Evolutionary conservation across 2,888 invertebrate species (phyloP), one percentile per base, ranked within the genome.

Genomic region (Stenodera caucasica): DNA sequence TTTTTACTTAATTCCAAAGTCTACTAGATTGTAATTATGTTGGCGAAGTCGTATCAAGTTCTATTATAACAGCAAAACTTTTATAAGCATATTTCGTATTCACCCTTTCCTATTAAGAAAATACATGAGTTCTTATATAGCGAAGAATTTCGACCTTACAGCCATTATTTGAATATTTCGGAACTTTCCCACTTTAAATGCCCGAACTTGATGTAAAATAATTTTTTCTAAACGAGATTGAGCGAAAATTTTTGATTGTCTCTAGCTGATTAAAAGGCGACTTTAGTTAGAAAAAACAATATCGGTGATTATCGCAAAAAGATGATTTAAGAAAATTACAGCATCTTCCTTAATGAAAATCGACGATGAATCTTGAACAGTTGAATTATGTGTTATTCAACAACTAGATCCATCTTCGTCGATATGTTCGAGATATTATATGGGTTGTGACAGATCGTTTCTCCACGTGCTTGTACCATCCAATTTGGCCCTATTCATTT

Each of bases 301-400:
- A n/a, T n/a, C n/a, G n/a, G n/a, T n/a, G n/a, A n/a, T n/a, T n/a
- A n/a, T n/a, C n/a, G n/a, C n/a, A n/a, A n/a, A n/a, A n/a, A n/a
- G n/a, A n/a, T n/a, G n/a, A n/a, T n/a, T n/a, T n/a, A n/a, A n/a
- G n/a, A n/a, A n/a, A n/a, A n/a, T n/a, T n/a, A n/a, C n/a, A n/a
- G n/a, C n/a, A n/a, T n/a, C n/a, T n/a, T n/a, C n/a, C n/a, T n/a
- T n/a, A n/a, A n/a, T n/a, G n/a, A n/a, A n/a, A n/a, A n/a, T n/a
- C n/a, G n/a, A n/a, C n/a, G n/a, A n/a, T n/a, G n/a, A n/a, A n/a
- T n/a, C n/a, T 63, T 67, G 63, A 69, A 69, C 64, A 65, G 57
- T 55, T 60, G 61, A 56, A n/a, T n/a, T n/a, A 69, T 69, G 63
- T 65, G 66, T 66, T 67, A 67, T 67, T 67, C 67, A 67, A 59